Evolutionary conservation across 1,140 invertebrate genomes (phyloP), one percentile per base, ranked within the genome.

Genomic region (Leptinotarsa defecta): DNA sequence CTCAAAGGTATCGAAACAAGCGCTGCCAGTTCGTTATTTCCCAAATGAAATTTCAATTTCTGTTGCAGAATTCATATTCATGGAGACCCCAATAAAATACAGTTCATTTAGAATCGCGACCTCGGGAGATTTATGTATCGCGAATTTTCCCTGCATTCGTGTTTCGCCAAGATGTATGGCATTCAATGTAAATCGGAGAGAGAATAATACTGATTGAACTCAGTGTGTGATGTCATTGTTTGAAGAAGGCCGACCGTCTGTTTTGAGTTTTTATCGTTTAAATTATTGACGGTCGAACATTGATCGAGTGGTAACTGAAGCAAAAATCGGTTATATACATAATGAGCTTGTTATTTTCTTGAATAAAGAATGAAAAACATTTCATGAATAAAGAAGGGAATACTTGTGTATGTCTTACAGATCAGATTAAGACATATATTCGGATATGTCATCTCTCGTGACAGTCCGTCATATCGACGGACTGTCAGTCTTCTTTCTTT

Each of bases 121-220:
- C 73, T 76, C 61, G 61, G 19, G 76, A 79, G 81, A 82, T 82
- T 82, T 82, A 82, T 82, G 81, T 79, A 76, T 82, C 76, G 78
- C 75, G 80, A 80, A 81, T 80, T 82, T 82, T 81, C 76, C 62
- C 78, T 76, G 81, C 75, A 74, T 78, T 77, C 81, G 77, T 82
- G 80, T 79, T 79, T 79, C 73, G 64, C 74, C 73, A 81, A 81
- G 81, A 82, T 80, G 78, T 81, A 81, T 79, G 76, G 81, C 80
- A 82, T 82, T 82, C 81, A 82, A 82, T 81, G 81, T 82, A 82
- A 82, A 82, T 80, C 74, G 77, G 78, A 74, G 62, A 78, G 78
- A 79, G 78, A 82, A 82, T 81, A 79, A 82, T 82, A 82, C 77
- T 80, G 77, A 80, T 80, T 80, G 70, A 49, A 49, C 48, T 63